Percentiles rank a stretch among this genome's conserved stretches.
These are phyloP conservation scores for Schizaphis graminum DNA, from an alignment of 2,888 invertebrate genomes.

Conservation along the genomic window DNA sequence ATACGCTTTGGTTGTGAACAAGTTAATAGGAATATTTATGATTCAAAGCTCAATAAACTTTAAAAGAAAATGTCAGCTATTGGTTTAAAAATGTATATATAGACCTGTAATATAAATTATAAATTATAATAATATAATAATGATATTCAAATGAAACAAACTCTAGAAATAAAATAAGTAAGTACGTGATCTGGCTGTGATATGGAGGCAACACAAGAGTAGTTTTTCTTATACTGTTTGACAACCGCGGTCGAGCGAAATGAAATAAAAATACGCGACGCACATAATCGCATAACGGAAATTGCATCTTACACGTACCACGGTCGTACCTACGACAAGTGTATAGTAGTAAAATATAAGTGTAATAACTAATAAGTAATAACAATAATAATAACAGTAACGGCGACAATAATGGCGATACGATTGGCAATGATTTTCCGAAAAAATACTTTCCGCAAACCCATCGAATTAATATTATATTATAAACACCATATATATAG, in stretches of 20 bases:
- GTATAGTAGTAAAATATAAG: background rate
- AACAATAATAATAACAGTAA: background rate
- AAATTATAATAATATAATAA: background rate
- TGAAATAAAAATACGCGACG: background rate
- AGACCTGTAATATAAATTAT: background rate
- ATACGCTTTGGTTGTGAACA: background rate
- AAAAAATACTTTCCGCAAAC: background rate
- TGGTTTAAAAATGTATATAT: background rate
- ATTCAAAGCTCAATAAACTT: background rate
- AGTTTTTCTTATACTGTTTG: background rate
- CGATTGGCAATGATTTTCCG: conserved; percentile 5
- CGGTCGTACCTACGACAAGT: background rate
- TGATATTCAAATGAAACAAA: background rate
- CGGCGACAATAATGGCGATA: background rate
- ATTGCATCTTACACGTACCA: background rate
- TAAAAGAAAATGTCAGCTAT: background rate
- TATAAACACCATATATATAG: background rate
- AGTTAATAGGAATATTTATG: background rate
- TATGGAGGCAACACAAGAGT: background rate
- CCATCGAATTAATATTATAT: background rate
- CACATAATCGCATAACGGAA: background rate
- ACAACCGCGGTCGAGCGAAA: background rate
- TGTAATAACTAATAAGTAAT: background rate
- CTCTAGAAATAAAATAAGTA: background rate
- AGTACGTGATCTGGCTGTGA: background rate